Conservation (phyloP, 2,113 vertebrate genomes). For the Rhineura floridana region DNA sequence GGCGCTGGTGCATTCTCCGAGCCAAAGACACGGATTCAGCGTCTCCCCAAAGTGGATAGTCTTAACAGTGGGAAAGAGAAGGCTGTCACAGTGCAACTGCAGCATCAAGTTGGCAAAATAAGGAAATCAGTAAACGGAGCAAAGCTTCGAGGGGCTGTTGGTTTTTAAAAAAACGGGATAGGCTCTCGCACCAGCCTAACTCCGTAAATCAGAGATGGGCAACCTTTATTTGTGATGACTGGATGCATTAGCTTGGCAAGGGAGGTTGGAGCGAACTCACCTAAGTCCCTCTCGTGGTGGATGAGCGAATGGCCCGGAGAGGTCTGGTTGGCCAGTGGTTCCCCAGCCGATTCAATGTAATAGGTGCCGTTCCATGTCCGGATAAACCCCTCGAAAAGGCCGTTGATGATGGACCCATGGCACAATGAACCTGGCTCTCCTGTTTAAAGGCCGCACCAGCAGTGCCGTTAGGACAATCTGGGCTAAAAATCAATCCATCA, state of each 20-base stretch:
- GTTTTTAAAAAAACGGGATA: too few relatives aligned
- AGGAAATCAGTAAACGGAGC: too few relatives aligned
- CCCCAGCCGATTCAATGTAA: slow-evolving; percentile 73
- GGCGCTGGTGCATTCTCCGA: background rate
- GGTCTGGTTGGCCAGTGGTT: slow-evolving; percentile 46
- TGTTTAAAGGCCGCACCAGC: slow-evolving; percentile 48
- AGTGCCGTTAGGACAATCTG: background rate
- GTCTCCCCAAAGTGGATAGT: slow-evolving; percentile 34
- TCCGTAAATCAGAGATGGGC: too few relatives aligned
- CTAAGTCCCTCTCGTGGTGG: slow-evolving; percentile 81
- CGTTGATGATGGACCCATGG: slow-evolving; percentile 78
- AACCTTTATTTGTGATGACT: too few relatives aligned
- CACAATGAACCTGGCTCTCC: slow-evolving; percentile 78
- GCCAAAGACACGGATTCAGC: background rate
- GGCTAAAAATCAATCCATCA: background rate
- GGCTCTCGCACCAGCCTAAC: too few relatives aligned
- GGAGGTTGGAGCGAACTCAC: slow-evolving; percentile 64
- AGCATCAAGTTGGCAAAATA: background rate
- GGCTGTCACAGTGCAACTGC: background rate
- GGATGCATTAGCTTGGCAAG: too few relatives aligned
- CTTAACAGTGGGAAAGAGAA: background rate
- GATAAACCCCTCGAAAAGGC: slow-evolving; percentile 83
- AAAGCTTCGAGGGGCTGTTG: background rate
- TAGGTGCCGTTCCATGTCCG: slow-evolving; percentile 77
- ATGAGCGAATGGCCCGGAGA: slow-evolving; percentile 79